phyloP scores from a whole-genome alignment of 2,113 vertebrate species.

The Athene noctua region DNA sequence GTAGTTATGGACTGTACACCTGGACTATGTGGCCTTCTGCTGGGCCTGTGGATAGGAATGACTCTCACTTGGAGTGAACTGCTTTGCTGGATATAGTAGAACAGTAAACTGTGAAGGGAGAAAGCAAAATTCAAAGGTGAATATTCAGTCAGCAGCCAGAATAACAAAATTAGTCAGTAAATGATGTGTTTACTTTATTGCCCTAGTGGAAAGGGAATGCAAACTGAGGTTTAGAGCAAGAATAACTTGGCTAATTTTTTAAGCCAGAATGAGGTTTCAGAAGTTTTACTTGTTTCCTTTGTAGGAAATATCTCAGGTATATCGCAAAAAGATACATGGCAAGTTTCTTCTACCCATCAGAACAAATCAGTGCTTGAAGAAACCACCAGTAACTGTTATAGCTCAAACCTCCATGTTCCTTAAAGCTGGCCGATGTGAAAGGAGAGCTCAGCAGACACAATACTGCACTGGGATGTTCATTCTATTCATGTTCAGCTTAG shows the following conservation, averaged over 20 bases:
- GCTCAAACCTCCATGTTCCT: background rate
- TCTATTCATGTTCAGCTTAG: background rate
- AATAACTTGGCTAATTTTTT: background rate
- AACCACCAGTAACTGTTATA: background rate
- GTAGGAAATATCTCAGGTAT: background rate
- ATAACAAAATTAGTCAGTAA: background rate
- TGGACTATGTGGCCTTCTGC: background rate
- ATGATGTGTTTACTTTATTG: background rate
- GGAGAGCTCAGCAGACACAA: background rate
- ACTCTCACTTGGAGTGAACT: background rate
- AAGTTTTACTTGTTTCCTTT: background rate
- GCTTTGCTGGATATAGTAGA: background rate
- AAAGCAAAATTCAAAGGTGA: background rate
- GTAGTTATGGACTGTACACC: background rate
- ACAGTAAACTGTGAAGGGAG: background rate
- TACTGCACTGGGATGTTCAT: background rate
- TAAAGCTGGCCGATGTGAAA: background rate
- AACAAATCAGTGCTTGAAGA: background rate
- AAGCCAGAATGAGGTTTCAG: background rate
- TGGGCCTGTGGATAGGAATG: background rate
- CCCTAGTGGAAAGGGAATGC: background rate
- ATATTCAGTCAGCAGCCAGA: background rate
- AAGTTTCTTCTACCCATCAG: background rate
- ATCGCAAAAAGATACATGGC: background rate
- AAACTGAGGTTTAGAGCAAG: background rate